Evolutionary conservation across 2,888 invertebrate species (phyloP), one percentile per base, ranked within the genome.

Genomic region (Microctonus aethiopoides): DNA sequence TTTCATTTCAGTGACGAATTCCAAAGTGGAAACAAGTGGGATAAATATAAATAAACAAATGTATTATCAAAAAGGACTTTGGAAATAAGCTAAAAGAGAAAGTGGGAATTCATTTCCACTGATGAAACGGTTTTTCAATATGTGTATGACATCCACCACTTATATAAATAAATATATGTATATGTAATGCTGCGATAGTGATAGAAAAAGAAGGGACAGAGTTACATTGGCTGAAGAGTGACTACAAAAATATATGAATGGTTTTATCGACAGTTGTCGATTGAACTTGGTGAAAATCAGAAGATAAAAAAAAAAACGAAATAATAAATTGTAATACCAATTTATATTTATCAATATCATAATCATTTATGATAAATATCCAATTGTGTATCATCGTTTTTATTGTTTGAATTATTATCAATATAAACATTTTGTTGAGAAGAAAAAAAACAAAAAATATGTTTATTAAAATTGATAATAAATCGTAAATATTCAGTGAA

Each of bases 191-290:
- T 29, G 22, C 34, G 34, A 59, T 20, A 22, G 34, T 10, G 20
- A 20, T 59, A 59, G 16, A 59, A 59, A 20, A n/a, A 26, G 29
- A 24, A 56, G 13, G 26, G 56, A 26, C n/a, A 24, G 56, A 56
- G 34, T 59, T 10, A 59, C 10, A 34, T 59, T 11, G 34, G 10
- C 36, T n/a, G n/a, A 56, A 1, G 13, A 26, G 11, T 24, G 20
- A 46, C 46, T 46, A n/a, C n/a, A 24, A 7, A 54, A 16, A 26
- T 54, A n/a, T 54, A 13, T 24, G 26, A 29, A 54, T 26, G 22
- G 7, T 29, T 5, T 26, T 6, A 54, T 54, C 54, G 60, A 61
- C 60, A 61, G 60, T 61, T 61, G 36, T 36, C 39, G 60, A 61
- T 61, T 39, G 39, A 39, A 61, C 39, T 39, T 36, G 60, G 34